Percentiles rank a stretch among this genome's conserved stretches.
Conservation (phyloP, 2,113 vertebrate species). For the Onychostruthus taczanowskii region DNA sequence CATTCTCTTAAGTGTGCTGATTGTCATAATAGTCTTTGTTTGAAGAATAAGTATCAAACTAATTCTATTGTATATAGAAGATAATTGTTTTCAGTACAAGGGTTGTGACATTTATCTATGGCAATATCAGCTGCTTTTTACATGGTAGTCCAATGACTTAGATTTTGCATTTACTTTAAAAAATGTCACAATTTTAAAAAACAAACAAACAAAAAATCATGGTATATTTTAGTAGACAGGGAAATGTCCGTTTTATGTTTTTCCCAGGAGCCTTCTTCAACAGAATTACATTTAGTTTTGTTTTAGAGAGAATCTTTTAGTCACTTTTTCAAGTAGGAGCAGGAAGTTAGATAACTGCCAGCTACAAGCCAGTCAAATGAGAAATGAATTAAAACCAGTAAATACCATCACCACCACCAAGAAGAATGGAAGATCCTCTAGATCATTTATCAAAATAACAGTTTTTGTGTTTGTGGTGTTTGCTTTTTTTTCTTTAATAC, state of each 20-base stretch:
- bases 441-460: not conserved
- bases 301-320: not conserved
- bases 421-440: not conserved
- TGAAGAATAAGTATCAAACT: not conserved
- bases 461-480: not conserved
- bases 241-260: not conserved
- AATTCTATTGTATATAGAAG: not conserved
- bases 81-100: not conserved
- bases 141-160: not conserved
- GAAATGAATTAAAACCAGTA: not conserved
- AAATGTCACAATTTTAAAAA: not conserved
- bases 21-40: not conserved
- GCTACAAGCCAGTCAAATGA: not conserved
- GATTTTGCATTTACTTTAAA: not conserved
- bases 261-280: not conserved
- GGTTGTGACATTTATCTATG: fast-evolving
- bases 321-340: not conserved
- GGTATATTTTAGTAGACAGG: not conserved
- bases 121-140: not conserved
- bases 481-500: not conserved
- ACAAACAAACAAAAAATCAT: not conserved
- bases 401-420: not conserved
- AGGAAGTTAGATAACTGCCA: not conserved
- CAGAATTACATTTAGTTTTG: not conserved
- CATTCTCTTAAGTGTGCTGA: not conserved